Conservation (phyloP, 30 jellyfish, hydroid and myxozoan species). For the Pelagia noctiluca region DNA sequence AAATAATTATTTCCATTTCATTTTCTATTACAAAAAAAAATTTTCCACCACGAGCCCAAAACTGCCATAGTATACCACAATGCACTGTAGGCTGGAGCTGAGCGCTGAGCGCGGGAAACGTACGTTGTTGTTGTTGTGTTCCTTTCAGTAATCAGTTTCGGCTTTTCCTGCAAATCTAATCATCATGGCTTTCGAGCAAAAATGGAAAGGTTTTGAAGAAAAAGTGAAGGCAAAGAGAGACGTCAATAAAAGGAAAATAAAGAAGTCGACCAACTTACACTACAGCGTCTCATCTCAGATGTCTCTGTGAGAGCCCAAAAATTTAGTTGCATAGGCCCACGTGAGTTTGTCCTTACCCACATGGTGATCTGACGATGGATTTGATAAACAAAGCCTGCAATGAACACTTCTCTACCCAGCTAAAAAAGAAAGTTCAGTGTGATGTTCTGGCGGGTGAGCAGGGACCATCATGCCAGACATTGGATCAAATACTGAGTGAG, state of each 20-base stretch:
- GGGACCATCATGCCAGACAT: slow-evolving; percentile 48
- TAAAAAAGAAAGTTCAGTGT: slow-evolving; percentile 7
- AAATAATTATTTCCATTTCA: too few species aligned
- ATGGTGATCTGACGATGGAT: slow-evolving; percentile 48
- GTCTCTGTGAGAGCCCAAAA: slow-evolving; percentile 40
- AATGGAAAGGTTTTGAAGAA: slow-evolving; percentile 16
- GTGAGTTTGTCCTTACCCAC: slow-evolving; percentile 58
- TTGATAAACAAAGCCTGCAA: slow-evolving; percentile 19
- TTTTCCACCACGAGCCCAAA: slow-evolving; percentile 4
- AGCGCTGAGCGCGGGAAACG: slow-evolving; percentile 4
- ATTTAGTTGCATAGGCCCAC: slow-evolving; percentile 36
- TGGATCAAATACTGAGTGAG: slow-evolving; percentile 29
- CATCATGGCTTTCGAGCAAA: slow-evolving; percentile 12
- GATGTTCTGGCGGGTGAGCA: slow-evolving; percentile 43
- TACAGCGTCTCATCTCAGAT: slow-evolving; percentile 28
- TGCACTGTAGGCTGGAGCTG: not conserved
- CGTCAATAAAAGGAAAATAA: slow-evolving; percentile 18
- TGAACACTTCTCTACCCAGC: slow-evolving; percentile 24
- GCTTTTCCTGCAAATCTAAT: slow-evolving; percentile 8
- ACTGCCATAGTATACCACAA: not conserved
- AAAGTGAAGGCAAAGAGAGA: slow-evolving; percentile 19
- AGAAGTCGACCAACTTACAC: slow-evolving; percentile 21
- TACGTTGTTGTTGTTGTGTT: slow-evolving; percentile 11
- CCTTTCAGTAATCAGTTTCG: not conserved
- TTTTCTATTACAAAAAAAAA: too few species aligned